Percentiles rank a stretch among this genome's conserved stretches.
Evolutionary conservation across 2,888 invertebrate genomes (phyloP).

Genomic region (Cephus spinipes): DNA sequence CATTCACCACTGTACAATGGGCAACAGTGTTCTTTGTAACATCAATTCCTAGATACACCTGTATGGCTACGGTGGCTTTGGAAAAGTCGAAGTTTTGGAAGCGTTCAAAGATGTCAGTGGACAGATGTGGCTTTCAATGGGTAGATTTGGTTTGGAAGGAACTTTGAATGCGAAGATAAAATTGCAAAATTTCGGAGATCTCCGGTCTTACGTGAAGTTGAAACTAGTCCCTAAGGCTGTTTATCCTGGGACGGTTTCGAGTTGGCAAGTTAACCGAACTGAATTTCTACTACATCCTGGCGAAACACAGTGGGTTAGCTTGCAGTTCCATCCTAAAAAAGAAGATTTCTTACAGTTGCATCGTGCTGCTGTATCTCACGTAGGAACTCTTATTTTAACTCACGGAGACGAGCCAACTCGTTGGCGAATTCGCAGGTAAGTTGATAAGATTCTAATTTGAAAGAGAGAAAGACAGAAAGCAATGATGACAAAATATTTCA

Average conservation of each 20-base stretch:
- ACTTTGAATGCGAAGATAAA: constrained; percentile 67
- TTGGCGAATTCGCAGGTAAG: constrained; percentile 58
- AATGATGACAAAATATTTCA: constrained; percentile 23
- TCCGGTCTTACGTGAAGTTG: constrained; percentile 69
- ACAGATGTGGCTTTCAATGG: constrained; percentile 71
- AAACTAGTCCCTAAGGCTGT: constrained; percentile 60
- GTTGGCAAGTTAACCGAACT: constrained; percentile 65
- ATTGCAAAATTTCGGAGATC: constrained; percentile 71
- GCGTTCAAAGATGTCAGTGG: constrained; percentile 71
- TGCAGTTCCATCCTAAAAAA: constrained; percentile 67
- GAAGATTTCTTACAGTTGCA: constrained; percentile 65
- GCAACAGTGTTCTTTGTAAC: too few relatives aligned
- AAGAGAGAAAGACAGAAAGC: background rate
- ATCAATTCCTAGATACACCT: constrained; percentile 61
- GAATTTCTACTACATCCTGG: constrained; percentile 66
- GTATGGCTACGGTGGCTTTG: constrained; percentile 73
- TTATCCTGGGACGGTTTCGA: constrained; percentile 55
- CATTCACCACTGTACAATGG: too few relatives aligned
- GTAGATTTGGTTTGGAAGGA: constrained; percentile 68
- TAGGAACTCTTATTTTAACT: constrained; percentile 67
- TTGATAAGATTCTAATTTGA: constrained; percentile 5
- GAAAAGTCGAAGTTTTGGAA: constrained; percentile 68
- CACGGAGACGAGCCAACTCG: constrained; percentile 70
- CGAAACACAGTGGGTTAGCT: constrained; percentile 58
- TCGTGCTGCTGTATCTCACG: constrained; percentile 62